Evolutionary conservation across 2,113 vertebrate genomes (phyloP).

Genomic region (Suricata suricatta): DNA sequence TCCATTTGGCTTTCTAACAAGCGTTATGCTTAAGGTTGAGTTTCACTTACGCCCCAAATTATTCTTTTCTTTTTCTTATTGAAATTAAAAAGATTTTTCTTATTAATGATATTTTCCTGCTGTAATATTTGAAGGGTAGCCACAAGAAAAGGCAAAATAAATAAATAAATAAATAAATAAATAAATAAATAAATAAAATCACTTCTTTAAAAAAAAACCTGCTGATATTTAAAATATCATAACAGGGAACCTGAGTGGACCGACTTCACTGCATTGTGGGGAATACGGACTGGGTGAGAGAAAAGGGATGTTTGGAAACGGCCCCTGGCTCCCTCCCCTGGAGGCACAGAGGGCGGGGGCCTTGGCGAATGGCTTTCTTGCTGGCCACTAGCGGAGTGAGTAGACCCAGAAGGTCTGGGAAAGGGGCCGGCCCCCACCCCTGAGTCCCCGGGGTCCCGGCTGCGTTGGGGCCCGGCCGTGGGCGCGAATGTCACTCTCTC

Average conservation of each 20-base stretch:
- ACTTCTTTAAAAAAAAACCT: neutral
- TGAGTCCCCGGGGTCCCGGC: neutral
- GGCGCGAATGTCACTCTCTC: neutral
- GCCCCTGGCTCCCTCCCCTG: neutral
- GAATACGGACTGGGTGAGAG: too few relatives aligned
- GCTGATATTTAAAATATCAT: neutral
- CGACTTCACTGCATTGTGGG: rapidly evolving
- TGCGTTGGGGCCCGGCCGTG: neutral
- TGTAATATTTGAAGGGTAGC: neutral
- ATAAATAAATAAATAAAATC: too few relatives aligned
- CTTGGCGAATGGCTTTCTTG: constrained; percentile 76
- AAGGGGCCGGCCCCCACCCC: neutral
- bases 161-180: too few relatives aligned
- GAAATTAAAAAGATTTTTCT: neutral
- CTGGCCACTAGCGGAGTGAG: constrained; percentile 68
- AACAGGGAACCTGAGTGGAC: neutral
- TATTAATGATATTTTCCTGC: neutral
- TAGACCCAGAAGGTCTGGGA: constrained; percentile 56
- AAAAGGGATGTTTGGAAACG: neutral
- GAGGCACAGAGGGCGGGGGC: constrained; percentile 52
- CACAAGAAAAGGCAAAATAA: neutral
- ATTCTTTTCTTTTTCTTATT: neutral
- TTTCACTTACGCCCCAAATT: neutral
- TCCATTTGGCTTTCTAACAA: neutral
- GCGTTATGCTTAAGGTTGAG: neutral